A percentile compares a stretch with the other conserved stretches of the same genome.
These are phyloP conservation scores for Decapterus maruadsi DNA, from an alignment of 2,797 vertebrate genomes.

Conservation along the genomic window DNA sequence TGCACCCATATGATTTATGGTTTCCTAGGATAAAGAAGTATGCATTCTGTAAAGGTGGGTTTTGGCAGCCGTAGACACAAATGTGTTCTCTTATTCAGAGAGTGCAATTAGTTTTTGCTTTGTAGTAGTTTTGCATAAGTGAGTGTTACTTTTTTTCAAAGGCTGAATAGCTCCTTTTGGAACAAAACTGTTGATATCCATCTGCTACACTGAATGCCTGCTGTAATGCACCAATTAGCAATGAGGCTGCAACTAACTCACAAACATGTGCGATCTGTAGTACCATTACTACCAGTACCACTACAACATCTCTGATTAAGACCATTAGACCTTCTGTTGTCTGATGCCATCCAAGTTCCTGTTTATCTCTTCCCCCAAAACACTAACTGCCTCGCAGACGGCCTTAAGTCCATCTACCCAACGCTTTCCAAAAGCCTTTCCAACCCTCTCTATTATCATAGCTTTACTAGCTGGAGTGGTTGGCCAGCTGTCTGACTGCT, in stretches of 20 bases:
- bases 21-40: not conserved
- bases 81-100: not conserved
- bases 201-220: conserved; percentile 71
- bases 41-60: not conserved
- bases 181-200: conserved; percentile 64
- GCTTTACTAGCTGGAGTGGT: conserved; percentile 71
- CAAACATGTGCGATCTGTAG: conserved; percentile 67
- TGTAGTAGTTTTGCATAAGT: conserved; percentile 29
- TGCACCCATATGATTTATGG: not conserved
- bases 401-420: conserved; percentile 71
- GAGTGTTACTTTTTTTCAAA: conserved; percentile 42
- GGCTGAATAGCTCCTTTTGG: conserved; percentile 55
- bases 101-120: conserved; percentile 31
- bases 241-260: conserved; percentile 62
- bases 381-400: conserved; percentile 71
- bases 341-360: conserved; percentile 74
- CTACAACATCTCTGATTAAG: conserved; percentile 75
- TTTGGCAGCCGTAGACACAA: conserved; percentile 11
- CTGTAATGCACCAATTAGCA: conserved; percentile 73
- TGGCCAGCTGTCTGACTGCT: conserved; percentile 75
- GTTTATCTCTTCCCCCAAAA: conserved; percentile 72
- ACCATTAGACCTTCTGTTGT: conserved; percentile 82
- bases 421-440: conserved; percentile 68
- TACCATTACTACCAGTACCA: conserved; percentile 67
- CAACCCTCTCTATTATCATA: conserved; percentile 65